phyloP scores from a whole-genome alignment of 2,113 vertebrate genomes.

The Seriola aureovittata region DNA sequence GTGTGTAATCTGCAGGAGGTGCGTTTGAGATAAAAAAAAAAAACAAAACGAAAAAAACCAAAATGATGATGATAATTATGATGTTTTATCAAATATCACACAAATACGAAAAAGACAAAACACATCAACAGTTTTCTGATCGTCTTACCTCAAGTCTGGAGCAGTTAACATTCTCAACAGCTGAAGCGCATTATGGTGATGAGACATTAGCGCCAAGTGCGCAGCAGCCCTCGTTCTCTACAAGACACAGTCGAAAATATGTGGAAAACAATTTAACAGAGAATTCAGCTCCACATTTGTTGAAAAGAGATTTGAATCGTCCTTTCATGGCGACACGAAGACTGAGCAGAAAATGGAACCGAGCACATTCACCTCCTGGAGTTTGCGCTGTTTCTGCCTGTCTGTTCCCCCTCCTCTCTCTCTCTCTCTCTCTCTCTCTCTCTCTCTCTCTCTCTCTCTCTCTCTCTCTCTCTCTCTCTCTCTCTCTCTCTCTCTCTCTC shows the following conservation, averaged over 20 bases:
- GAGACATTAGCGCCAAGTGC: constrained; percentile 31
- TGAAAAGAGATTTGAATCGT: not conserved
- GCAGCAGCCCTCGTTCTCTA: not conserved
- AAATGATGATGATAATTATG: no score
- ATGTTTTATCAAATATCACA: not conserved
- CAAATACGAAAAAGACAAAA: not conserved
- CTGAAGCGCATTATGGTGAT: constrained; percentile 5
- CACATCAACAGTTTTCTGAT: accelerated
- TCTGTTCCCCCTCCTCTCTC: constrained; percentile 29
- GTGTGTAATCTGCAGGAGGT: not conserved
- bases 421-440: constrained; percentile 12
- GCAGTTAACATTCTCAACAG: not conserved
- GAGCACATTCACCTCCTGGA: constrained; percentile 34
- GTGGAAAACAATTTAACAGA: not conserved
- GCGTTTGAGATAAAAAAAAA: not conserved
- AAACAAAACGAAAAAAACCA: no score
- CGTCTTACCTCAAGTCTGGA: constrained; percentile 53
- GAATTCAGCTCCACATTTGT: not conserved
- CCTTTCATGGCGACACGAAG: not conserved
- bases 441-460: constrained; percentile 31
- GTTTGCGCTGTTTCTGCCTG: constrained; percentile 50
- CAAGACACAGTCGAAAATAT: not conserved
- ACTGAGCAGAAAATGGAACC: constrained; percentile 61
- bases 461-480: constrained; percentile 12
- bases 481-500: constrained; percentile 35